Percentiles rank a stretch among this genome's conserved stretches.
Conservation (phyloP, 2,888 invertebrate species). For the Lithophane socia region DNA sequence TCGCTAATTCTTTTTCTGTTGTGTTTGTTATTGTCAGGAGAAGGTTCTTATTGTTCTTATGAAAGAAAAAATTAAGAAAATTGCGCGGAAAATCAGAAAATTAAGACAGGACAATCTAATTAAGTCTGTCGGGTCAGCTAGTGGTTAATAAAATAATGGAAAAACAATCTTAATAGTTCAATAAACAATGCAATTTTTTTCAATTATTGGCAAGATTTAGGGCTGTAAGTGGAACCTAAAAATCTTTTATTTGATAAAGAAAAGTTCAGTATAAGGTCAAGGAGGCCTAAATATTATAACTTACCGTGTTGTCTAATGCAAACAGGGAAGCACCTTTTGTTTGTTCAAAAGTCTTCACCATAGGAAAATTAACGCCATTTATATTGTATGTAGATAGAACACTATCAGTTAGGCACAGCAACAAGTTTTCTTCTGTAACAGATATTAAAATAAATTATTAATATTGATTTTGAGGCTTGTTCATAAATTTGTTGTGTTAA, state of each 20-base stretch:
- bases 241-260: not conserved
- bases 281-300: not conserved
- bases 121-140: no score
- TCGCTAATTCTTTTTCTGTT: no score
- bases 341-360: slow-evolving; percentile 93
- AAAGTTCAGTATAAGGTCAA: not conserved
- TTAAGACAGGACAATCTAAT: no score
- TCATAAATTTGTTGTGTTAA: not conserved
- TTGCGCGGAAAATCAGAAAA: no score
- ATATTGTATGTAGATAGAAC: slow-evolving; percentile 96
- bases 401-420: slow-evolving; percentile 92
- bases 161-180: no score
- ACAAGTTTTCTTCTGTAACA: slow-evolving; percentile 88
- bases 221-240: not conserved
- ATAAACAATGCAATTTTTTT: no score
- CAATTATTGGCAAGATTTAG: not conserved
- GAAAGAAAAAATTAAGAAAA: no score
- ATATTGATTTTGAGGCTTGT: not conserved
- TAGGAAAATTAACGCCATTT: slow-evolving; percentile 94
- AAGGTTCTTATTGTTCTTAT: no score
- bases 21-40: no score
- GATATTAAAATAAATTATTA: not conserved
- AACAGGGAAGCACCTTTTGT: slow-evolving; percentile 98
- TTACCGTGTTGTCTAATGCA: slow-evolving; percentile 94
- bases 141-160: no score